These are phyloP conservation scores for Psammodynastes pulverulentus DNA, from an alignment of 2,113 vertebrate species.

Conservation along the genomic window DNA sequence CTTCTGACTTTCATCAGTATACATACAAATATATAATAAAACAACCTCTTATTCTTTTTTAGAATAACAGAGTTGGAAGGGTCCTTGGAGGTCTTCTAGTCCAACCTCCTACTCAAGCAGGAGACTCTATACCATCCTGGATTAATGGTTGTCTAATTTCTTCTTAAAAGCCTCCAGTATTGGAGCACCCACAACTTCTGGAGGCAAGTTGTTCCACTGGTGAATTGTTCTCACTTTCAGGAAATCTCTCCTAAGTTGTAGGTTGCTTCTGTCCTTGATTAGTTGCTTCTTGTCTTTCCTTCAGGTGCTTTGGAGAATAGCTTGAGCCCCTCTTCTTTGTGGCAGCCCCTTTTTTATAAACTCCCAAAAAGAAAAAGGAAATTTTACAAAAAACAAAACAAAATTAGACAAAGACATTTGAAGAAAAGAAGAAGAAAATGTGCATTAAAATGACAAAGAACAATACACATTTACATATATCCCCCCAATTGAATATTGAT, in stretches of 20 bases:
- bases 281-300: background rate
- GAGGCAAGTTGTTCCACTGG: background rate
- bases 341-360: background rate
- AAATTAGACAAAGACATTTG: background rate
- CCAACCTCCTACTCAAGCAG: background rate
- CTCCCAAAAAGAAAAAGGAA: background rate
- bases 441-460: background rate
- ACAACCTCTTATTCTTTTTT: background rate
- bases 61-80: background rate
- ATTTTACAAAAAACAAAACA: background rate
- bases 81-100: background rate
- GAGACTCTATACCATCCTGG: background rate
- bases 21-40: background rate
- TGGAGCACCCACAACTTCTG: background rate
- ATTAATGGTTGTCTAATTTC: background rate
- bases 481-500: too few relatives aligned
- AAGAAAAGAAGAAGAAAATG: background rate
- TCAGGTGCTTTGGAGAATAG: background rate
- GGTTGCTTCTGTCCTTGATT: background rate
- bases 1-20: background rate
- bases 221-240: background rate
- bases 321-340: background rate
- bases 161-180: background rate
- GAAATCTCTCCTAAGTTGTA: background rate
- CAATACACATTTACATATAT: background rate